Percentiles rank a stretch among this genome's conserved stretches.
Evolutionary conservation across 2,888 invertebrate genomes (phyloP).

Genomic region (Steromphala cineraria): DNA sequence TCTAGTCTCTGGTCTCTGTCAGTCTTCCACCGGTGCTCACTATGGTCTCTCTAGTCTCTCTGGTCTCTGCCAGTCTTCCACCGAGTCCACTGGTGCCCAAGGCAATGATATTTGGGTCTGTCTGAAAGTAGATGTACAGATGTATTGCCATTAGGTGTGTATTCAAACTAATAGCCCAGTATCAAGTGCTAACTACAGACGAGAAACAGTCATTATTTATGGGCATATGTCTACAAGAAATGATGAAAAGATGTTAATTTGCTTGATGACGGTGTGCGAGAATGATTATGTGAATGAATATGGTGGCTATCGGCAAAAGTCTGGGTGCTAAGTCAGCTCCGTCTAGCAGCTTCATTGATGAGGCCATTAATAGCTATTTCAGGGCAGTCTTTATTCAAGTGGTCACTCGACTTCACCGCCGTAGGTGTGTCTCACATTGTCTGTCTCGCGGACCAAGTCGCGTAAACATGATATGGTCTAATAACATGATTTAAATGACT

Average conservation of each 20-base stretch:
- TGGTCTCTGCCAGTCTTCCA: too few species aligned
- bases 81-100: too few species aligned
- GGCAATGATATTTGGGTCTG: too few species aligned
- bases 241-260: constrained; percentile 10
- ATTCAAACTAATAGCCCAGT: too few species aligned
- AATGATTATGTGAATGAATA: constrained; percentile 10
- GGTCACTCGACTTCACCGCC: neutral
- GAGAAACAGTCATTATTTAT: neutral
- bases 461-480: constrained; percentile 8
- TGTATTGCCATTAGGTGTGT: too few species aligned
- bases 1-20: too few species aligned
- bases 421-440: neutral
- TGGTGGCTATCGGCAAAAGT: neutral
- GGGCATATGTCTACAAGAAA: constrained; percentile 1
- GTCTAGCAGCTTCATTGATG: neutral
- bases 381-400: neutral
- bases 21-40: too few species aligned
- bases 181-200: neutral
- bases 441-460: neutral
- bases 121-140: too few species aligned
- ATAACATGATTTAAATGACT: constrained; percentile 8
- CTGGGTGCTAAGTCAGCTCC: neutral
- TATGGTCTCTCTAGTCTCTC: too few species aligned
- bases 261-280: neutral
- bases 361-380: constrained; percentile 5